phyloP scores from a whole-genome alignment of 2,888 invertebrate genomes.

The Drosophila imparisetae region DNA sequence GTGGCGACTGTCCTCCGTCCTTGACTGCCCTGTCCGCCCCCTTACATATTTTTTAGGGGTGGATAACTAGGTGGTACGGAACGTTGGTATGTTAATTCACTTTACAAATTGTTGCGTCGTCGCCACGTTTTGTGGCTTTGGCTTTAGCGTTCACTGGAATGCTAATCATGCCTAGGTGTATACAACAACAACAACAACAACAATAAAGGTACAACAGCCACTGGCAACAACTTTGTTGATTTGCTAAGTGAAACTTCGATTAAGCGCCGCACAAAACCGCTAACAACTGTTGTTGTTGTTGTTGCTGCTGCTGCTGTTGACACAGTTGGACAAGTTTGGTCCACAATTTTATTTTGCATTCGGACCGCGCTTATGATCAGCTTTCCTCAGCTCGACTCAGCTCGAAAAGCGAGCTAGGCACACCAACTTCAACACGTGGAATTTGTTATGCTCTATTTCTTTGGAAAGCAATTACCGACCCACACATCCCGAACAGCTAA shows the following conservation, averaged over 20 bases:
- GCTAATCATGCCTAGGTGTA: conserved; percentile 72
- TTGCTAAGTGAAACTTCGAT: conserved; percentile 78
- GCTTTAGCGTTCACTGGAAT: conserved; percentile 47
- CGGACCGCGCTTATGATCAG: conserved; percentile 17
- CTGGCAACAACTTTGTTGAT: conserved; percentile 71
- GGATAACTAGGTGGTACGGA: conserved; percentile 40
- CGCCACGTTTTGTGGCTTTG: conserved; percentile 43
- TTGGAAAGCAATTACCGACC: conserved; percentile 76
- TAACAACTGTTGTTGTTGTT: conserved; percentile 45
- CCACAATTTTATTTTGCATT: conserved; percentile 47
- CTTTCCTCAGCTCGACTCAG: conserved; percentile 24
- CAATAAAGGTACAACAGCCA: conserved; percentile 18
- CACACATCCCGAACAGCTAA: conserved; percentile 48
- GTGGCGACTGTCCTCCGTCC: conserved; percentile 20
- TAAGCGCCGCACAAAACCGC: conserved; percentile 55
- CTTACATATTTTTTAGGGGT: neutral
- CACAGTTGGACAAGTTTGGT: conserved; percentile 9
- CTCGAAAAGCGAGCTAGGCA: conserved; percentile 40
- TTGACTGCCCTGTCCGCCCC: neutral
- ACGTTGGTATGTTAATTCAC: conserved; percentile 75
- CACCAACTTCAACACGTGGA: conserved; percentile 70
- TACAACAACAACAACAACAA: conserved; percentile 35
- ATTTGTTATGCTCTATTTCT: conserved; percentile 78
- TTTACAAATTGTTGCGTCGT: conserved; percentile 74
- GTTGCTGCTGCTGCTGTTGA: conserved; percentile 1